Percentiles rank a stretch among this genome's conserved stretches.
Conservation (phyloP, 2,113 vertebrate genomes). For the Perognathus longimembris region DNA sequence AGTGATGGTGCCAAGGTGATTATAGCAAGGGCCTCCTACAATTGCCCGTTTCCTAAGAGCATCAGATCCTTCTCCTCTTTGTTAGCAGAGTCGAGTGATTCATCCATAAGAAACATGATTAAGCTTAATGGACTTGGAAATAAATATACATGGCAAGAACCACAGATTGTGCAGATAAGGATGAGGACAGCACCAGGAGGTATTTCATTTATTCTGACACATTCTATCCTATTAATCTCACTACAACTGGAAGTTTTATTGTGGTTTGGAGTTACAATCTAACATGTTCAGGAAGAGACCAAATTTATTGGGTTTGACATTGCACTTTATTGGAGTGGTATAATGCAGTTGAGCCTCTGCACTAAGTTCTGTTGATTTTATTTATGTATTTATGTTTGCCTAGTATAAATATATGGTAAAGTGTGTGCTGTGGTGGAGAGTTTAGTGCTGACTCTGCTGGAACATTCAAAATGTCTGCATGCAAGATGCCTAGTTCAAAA, state of each 20-base stretch:
- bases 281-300: slow-evolving; percentile 52
- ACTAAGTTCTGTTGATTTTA: slow-evolving; percentile 70
- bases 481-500: slow-evolving; percentile 42
- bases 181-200: slow-evolving; percentile 5
- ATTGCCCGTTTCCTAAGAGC: not conserved
- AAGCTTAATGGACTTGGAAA: slow-evolving; percentile 22
- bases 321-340: slow-evolving; percentile 61
- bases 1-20: not conserved
- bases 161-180: slow-evolving; percentile 50
- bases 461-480: slow-evolving; percentile 62
- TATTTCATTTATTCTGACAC: slow-evolving; percentile 70
- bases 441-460: slow-evolving; percentile 68
- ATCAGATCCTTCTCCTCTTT: not conserved
- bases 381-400: slow-evolving; percentile 74
- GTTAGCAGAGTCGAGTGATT: not conserved
- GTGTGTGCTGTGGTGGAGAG: slow-evolving; percentile 56
- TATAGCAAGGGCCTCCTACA: not conserved
- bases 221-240: slow-evolving; percentile 65
- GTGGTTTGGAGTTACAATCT: slow-evolving; percentile 63
- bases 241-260: slow-evolving; percentile 52
- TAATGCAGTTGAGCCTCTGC: slow-evolving; percentile 57
- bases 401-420: slow-evolving; percentile 72
- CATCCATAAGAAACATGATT: slow-evolving; percentile 19
- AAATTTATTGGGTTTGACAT: slow-evolving; percentile 70
- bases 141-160: slow-evolving; percentile 37